Base-by-base conservation (phyloP, 1,140 invertebrate genomes). In the Sarcophaga bullata region DNA sequence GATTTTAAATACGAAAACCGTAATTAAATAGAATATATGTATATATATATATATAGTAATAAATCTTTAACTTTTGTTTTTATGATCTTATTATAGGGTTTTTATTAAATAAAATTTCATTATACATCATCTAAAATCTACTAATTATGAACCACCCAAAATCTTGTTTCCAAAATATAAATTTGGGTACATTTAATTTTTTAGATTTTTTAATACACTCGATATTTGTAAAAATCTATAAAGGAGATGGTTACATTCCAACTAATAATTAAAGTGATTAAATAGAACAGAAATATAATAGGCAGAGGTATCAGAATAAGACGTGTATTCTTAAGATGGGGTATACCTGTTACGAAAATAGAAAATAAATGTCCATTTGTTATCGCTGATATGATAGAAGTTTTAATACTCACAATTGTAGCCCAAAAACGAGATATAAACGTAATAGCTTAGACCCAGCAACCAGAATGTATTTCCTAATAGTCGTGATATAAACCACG, bases 381-480 rank as follows among this genome's bases (percentile, higher is more conserved):
- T 52, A 15, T 68, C 10, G 46, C 68, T 49, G 8, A 46, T 47
- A n/a, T 25, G 19, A 54, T 50, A n/a, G 13, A 72, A 48, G 7
- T 7, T n/a, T 0, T n/a, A 72, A 81, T 58, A 93, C 95, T 95
- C 91, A 98, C 97, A 97, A 91, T 96, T 98, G 90, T 99, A 99
- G 84, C 98, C 98, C 83, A 99, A 93, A 90, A 99, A 99, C 75
- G 98, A 99, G 84, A 99, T 99, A 88, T 99, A 99, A 83, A 98
- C 92, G 87, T 99, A 99, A 90, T 99, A 99, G 82, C 94, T 92
- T 82, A 97, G 91, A 49, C 97, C 97, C 80, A 98, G 93, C 17
- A 99, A 92, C 98, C 98, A 99, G 84, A 99, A 94, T 0, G 97
- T 94, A 90, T 99, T 99, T 25, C 97, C 97, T 86, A 99, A 91